These are phyloP conservation scores for Epizoanthus ramosus DNA, from an alignment of 92 coral and sea anemone genomes.

Conservation along the genomic window DNA sequence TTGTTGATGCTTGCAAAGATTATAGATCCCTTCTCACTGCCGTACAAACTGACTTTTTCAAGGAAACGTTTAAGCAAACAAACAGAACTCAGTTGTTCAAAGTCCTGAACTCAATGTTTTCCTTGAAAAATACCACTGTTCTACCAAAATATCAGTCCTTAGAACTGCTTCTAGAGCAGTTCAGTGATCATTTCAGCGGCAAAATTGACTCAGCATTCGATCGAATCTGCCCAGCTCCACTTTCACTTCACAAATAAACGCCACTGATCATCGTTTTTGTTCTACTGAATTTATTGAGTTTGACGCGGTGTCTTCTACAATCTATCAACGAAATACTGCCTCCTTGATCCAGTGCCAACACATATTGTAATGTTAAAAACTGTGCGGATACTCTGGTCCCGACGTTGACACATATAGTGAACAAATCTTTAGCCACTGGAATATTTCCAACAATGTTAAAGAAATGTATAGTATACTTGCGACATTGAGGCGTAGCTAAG, in stretches of 20 bases:
- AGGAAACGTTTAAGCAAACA: background rate
- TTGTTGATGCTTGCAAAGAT: background rate
- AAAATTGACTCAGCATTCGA: slow-evolving; percentile 5
- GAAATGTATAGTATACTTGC: no score
- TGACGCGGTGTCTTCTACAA: no score
- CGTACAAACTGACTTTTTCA: background rate
- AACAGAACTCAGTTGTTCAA: background rate
- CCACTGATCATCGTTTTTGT: background rate
- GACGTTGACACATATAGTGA: no score
- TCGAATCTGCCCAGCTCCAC: background rate
- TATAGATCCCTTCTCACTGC: background rate
- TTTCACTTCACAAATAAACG: background rate
- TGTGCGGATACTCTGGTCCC: no score
- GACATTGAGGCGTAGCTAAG: no score
- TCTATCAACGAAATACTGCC: no score
- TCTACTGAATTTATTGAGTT: background rate
- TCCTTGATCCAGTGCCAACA: no score
- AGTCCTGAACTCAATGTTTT: background rate
- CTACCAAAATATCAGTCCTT: slow-evolving; percentile 9
- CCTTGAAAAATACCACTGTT: background rate
- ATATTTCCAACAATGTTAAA: no score
- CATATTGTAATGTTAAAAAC: no score
- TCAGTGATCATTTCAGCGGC: background rate
- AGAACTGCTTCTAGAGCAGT: background rate
- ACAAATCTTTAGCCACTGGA: no score